A percentile compares a stretch with the other conserved stretches of the same genome.
These are phyloP conservation scores for Brachionus paranguensis DNA, from an alignment of 1,140 invertebrate genomes.

Conservation along the genomic window DNA sequence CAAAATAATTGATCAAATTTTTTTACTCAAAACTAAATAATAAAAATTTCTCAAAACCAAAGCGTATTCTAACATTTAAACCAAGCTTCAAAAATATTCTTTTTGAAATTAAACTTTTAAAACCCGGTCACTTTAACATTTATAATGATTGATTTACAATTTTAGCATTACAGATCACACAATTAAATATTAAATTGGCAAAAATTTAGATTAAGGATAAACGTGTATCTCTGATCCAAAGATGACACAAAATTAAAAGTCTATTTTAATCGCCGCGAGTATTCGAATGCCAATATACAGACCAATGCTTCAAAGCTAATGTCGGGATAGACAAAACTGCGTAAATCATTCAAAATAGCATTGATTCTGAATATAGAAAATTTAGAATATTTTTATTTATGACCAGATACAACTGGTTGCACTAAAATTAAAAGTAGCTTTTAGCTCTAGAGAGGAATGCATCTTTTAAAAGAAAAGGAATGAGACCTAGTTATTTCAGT, in stretches of 20 bases:
- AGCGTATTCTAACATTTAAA: background rate
- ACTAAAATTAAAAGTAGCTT: constrained; percentile 1
- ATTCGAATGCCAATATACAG: background rate
- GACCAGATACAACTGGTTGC: background rate
- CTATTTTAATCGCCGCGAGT: background rate
- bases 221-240: background rate
- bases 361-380: background rate
- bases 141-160: background rate
- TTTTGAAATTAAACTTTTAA: background rate
- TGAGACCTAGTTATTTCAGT: background rate
- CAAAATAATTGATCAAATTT: background rate
- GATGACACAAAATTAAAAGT: background rate
- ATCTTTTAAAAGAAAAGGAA: background rate
- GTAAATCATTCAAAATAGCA: background rate
- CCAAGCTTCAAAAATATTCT: background rate
- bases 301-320: background rate
- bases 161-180: background rate
- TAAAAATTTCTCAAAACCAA: background rate
- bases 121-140: background rate
- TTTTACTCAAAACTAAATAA: background rate
- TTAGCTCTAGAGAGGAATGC: background rate
- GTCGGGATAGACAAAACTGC: background rate
- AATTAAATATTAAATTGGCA: background rate
- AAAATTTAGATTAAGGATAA: background rate
- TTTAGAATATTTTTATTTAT: background rate